A percentile compares a stretch with the other conserved stretches of the same genome.
These are phyloP conservation scores for Lithobates pipiens DNA, from an alignment of 2,797 vertebrate species.

Conservation along the genomic window DNA sequence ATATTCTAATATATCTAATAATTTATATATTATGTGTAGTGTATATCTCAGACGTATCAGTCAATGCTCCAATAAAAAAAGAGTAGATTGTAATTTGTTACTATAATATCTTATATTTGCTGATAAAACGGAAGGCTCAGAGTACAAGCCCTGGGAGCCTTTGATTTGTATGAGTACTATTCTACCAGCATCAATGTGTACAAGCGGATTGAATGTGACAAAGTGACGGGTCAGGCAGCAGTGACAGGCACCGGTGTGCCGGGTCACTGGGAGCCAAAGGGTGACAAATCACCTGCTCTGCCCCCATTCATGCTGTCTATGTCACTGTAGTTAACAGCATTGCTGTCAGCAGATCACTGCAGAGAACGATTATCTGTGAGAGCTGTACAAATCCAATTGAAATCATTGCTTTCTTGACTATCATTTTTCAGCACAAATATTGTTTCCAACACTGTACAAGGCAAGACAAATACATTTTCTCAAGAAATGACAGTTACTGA, in stretches of 20 bases:
- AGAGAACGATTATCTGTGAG: background rate
- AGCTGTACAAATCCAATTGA: background rate
- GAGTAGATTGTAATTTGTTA: no score
- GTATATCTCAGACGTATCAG: no score
- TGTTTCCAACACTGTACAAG: background rate
- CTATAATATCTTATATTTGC: background rate
- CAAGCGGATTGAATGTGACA: background rate
- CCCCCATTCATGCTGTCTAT: slow-evolving; percentile 6
- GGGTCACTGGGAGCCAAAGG: slow-evolving; percentile 9
- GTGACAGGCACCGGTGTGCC: background rate
- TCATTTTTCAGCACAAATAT: background rate
- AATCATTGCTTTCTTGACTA: background rate
- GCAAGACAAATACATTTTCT: background rate
- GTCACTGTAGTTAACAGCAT: slow-evolving; percentile 4
- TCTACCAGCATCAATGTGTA: background rate
- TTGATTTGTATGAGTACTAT: background rate
- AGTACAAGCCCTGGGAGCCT: background rate
- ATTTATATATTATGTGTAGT: no score
- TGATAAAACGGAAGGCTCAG: background rate
- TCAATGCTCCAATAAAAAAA: no score
- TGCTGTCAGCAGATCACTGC: background rate
- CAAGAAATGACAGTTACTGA: background rate
- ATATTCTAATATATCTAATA: no score
- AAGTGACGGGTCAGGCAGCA: background rate
- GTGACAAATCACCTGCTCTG: slow-evolving; percentile 4